phyloP scores from a whole-genome alignment of 2,113 vertebrate genomes.

The Lipophrys pholis region DNA sequence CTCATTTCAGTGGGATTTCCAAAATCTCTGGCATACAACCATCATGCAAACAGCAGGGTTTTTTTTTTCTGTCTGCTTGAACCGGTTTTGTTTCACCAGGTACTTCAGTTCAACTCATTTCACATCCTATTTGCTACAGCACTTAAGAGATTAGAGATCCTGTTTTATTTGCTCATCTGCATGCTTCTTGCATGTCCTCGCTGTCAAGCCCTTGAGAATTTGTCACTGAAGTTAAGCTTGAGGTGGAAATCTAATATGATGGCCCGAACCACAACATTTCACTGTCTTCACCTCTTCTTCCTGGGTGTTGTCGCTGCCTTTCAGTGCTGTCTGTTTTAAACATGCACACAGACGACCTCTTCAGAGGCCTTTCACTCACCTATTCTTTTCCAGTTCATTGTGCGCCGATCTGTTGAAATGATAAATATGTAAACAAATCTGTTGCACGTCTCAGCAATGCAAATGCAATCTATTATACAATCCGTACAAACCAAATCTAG shows the following conservation, averaged over 20 bases:
- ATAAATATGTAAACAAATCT: constrained; percentile 28
- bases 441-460: constrained; percentile 13
- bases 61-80: constrained; percentile 32
- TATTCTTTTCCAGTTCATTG: constrained; percentile 97
- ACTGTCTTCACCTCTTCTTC: background rate
- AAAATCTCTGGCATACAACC: constrained; percentile 32
- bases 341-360: constrained; percentile 12
- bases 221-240: background rate
- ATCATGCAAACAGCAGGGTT: constrained; percentile 60
- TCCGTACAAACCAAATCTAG: background rate
- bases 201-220: background rate
- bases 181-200: background rate
- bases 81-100: constrained; percentile 43
- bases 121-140: no score
- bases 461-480: constrained; percentile 1
- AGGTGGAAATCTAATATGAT: background rate
- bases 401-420: constrained; percentile 89
- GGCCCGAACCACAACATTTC: background rate
- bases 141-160: background rate
- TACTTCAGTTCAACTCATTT: constrained; percentile 25
- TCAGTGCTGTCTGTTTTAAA: constrained; percentile 7
- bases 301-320: background rate
- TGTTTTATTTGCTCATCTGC: background rate
- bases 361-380: constrained; percentile 83
- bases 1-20: constrained; percentile 15